A percentile compares a stretch with the other conserved stretches of the same genome.
phyloP scores from a whole-genome alignment of 2,113 vertebrate genomes.

The Lagopus muta region DNA sequence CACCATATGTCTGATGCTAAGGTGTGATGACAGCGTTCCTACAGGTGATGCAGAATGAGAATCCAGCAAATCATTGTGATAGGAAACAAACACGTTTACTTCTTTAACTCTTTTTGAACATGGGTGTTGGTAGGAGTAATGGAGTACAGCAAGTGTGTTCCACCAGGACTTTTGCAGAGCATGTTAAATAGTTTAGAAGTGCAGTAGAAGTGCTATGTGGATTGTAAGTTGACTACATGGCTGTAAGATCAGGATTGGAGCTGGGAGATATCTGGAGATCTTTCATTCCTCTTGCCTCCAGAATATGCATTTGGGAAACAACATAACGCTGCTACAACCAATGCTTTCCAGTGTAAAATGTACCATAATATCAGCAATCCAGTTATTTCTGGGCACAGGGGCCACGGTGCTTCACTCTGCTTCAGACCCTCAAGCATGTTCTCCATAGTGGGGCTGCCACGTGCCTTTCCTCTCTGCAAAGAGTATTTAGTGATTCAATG shows the following conservation, averaged over 20 bases:
- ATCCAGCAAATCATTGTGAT: background rate
- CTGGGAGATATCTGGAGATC: background rate
- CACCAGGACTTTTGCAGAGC: background rate
- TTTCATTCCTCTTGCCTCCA: background rate
- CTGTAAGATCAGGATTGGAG: background rate
- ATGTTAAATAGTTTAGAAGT: background rate
- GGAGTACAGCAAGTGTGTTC: background rate
- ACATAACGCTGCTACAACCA: background rate
- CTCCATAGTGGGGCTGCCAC: background rate
- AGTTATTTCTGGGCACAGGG: background rate
- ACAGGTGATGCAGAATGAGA: background rate
- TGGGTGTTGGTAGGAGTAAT: background rate
- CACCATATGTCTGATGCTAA: background rate
- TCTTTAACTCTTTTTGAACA: background rate
- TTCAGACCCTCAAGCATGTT: background rate
- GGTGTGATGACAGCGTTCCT: background rate
- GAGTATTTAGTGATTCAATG: background rate
- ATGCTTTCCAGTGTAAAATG: background rate
- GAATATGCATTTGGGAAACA: background rate
- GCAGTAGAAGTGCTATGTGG: background rate
- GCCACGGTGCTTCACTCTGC: background rate
- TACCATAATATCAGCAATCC: background rate
- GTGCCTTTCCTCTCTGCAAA: background rate
- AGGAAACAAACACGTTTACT: background rate
- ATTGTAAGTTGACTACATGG: slow-evolving; percentile 10